These are phyloP conservation scores for Cryptocheilus praepositus DNA, from an alignment of 2,888 invertebrate species.

Conservation along the genomic window DNA sequence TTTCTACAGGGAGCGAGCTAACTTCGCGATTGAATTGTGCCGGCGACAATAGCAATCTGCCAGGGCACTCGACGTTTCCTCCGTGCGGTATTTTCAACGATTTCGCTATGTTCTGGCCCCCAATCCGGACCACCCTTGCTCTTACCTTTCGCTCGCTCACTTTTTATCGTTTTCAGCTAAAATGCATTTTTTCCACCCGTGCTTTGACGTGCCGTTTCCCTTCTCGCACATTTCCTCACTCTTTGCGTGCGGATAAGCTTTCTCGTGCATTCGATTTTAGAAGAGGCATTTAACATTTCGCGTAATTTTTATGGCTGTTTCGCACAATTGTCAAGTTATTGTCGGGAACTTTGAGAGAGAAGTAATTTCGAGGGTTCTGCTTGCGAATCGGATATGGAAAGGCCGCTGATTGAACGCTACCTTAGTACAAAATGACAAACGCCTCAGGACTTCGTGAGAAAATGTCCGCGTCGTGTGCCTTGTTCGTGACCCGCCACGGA, in stretches of 20 bases:
- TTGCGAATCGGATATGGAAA: neutral
- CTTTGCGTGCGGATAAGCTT: too few relatives aligned
- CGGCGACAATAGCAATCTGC: conserved; percentile 73
- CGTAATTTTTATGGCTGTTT: too few relatives aligned
- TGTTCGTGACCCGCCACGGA: neutral
- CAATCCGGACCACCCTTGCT: conserved; percentile 24
- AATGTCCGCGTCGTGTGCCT: too few relatives aligned
- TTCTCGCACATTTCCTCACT: neutral
- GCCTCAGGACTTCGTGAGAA: too few relatives aligned
- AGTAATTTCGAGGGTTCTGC: neutral
- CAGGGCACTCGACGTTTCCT: conserved; percentile 59
- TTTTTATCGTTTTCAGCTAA: conserved; percentile 3
- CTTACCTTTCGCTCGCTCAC: conserved; percentile 4
- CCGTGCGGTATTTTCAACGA: conserved; percentile 53
- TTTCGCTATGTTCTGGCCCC: conserved; percentile 38
- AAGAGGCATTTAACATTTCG: too few relatives aligned
- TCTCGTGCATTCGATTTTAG: too few relatives aligned
- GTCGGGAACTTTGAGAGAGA: too few relatives aligned
- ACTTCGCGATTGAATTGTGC: conserved; percentile 73
- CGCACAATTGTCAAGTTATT: too few relatives aligned
- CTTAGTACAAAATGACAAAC: neutral
- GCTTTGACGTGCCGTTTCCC: neutral
- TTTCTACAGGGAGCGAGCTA: conserved; percentile 73
- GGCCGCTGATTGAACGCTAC: neutral
- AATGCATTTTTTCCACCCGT: neutral